Conservation (phyloP, 2,888 invertebrate genomes). For the Syrphus vitripennis region DNA sequence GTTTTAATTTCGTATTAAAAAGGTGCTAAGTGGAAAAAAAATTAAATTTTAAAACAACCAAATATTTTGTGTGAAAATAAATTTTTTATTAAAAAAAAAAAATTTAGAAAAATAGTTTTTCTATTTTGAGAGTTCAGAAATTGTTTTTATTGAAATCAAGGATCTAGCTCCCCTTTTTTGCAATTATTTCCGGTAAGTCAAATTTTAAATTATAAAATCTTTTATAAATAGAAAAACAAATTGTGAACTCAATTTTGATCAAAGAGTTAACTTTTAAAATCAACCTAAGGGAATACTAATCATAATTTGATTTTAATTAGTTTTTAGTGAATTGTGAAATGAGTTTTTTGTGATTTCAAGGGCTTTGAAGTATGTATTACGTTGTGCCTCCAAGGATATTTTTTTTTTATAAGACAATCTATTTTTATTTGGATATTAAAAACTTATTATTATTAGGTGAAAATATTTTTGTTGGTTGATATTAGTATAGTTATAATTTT, state of each 20-base stretch:
- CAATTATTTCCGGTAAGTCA: conserved; percentile 41
- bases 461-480: too few species aligned
- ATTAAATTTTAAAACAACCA: neutral
- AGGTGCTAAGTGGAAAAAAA: neutral
- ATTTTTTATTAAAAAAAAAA: neutral
- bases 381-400: too few species aligned
- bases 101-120: neutral
- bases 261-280: neutral
- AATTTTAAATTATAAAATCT: neutral
- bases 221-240: neutral
- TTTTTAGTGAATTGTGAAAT: neutral
- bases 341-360: neutral
- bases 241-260: neutral
- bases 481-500: too few species aligned
- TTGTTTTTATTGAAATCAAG: neutral
- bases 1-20: neutral
- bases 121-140: neutral
- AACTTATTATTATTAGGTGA: too few species aligned
- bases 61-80: neutral
- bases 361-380: too few species aligned
- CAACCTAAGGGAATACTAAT: neutral
- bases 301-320: neutral
- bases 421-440: too few species aligned
- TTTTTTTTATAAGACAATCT: too few species aligned
- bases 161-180: neutral